Evolutionary conservation across 2,113 vertebrate species (phyloP).

Genomic region (Chaetodon trifascialis): DNA sequence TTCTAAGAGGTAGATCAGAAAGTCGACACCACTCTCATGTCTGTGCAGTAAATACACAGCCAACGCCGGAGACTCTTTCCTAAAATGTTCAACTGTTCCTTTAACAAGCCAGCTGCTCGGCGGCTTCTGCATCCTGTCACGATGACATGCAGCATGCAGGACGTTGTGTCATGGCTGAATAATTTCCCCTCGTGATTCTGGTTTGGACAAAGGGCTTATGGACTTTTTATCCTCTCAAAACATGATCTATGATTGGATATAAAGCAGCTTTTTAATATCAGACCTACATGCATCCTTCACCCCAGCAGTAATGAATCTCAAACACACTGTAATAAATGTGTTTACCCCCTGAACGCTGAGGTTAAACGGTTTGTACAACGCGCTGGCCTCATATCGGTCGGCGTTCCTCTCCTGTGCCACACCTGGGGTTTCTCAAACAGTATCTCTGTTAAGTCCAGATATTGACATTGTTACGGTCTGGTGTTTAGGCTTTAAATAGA

Average conservation of each 20-base stretch:
- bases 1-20: neutral
- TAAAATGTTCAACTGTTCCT: too few relatives aligned
- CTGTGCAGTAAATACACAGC: neutral
- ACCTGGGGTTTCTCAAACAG: slow-evolving; percentile 59
- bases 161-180: too few relatives aligned
- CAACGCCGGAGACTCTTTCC: neutral
- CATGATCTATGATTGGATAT: too few relatives aligned
- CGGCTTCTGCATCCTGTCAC: too few relatives aligned
- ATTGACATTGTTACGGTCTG: slow-evolving; percentile 53
- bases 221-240: too few relatives aligned
- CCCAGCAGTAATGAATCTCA: slow-evolving; percentile 1
- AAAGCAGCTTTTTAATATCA: too few relatives aligned
- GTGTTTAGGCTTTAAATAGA: slow-evolving; percentile 65
- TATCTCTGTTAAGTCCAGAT: slow-evolving; percentile 45
- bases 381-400: slow-evolving; percentile 24
- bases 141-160: too few relatives aligned
- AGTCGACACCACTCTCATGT: neutral
- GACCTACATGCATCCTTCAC: too few relatives aligned
- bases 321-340: slow-evolving; percentile 19
- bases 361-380: slow-evolving; percentile 24
- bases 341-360: slow-evolving; percentile 29
- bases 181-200: too few relatives aligned
- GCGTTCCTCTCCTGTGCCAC: slow-evolving; percentile 15
- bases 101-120: too few relatives aligned
- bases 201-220: too few relatives aligned